Evolutionary conservation across 2,797 vertebrate genomes (phyloP), one percentile per base, ranked within the genome.

Genomic region (Lepilemur septentrionalis): DNA sequence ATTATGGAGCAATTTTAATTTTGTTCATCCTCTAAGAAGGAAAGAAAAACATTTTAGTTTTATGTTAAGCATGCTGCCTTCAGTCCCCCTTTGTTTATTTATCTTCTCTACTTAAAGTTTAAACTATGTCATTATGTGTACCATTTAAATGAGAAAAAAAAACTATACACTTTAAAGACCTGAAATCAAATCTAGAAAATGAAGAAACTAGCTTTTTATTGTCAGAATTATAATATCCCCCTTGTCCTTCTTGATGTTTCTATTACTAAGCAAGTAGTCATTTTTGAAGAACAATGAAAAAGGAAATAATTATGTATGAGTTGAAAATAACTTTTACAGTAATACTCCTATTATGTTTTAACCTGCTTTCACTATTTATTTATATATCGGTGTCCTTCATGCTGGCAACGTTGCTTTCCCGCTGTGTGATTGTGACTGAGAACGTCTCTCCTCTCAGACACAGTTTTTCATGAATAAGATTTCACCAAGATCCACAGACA

Each of bases 61-160:
- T 69, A 94, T 69, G 87, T 93, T 50, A 83, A 90, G 55, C 76
- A 48, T 67, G 55, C 85, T 91, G n/a, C 43, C 50, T 83, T 86
- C 22, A n/a, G 32, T 72, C 23, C 10, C 38, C 57, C 50, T 69
- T 55, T 88, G 61, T 70, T 65, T 65, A 65, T 65, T 90, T 89
- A 69, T 93, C 85, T 89, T 50, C 63, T 41, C 84, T 82, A 48
- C 43, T 91, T 95, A 41, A 76, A 93, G 61, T 91, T 95, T 93
- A 91, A 95, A 95, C 93, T 91, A 78, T 84, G 43, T 43, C 48
- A 76, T 84, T 59, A 35, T 79, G 25, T 1, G 3, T 90, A 1
- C 73, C 73, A 93, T 82, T 84, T 91, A 83, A 72, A 93, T 81
- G 52, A 65, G 35, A 38, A 15, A 32, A 69, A 69, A 48, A 48